Evolutionary conservation across 1,140 invertebrate species (phyloP).

Genomic region (Capitella teleta): DNA sequence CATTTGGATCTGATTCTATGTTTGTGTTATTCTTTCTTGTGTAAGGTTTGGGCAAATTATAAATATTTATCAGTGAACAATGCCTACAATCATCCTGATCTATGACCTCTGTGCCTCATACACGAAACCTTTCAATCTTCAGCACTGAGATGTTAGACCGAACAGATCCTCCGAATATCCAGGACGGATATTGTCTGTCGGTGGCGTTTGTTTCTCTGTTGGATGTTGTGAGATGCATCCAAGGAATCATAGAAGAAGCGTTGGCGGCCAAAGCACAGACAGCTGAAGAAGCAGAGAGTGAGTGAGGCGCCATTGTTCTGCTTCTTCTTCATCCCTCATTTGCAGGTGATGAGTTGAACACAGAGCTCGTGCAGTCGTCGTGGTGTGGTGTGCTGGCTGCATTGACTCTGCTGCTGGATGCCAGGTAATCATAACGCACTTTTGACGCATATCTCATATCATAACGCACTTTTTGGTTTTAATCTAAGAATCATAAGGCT

Average conservation of each 20-base stretch:
- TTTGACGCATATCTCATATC: too few relatives aligned
- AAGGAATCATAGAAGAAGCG: constrained; percentile 25
- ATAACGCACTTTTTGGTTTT: too few relatives aligned
- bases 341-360: constrained; percentile 19
- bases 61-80: too few relatives aligned
- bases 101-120: too few relatives aligned
- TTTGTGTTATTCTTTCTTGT: too few relatives aligned
- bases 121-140: constrained; percentile 28
- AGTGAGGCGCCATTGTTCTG: background rate
- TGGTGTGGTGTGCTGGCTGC: constrained; percentile 90
- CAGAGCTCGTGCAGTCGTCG: constrained; percentile 80
- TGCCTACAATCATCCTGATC: too few relatives aligned
- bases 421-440: constrained; percentile 49
- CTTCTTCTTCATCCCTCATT: background rate
- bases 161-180: constrained; percentile 78
- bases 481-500: too few relatives aligned
- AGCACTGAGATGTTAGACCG: constrained; percentile 93
- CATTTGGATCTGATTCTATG: too few relatives aligned
- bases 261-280: background rate
- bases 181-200: constrained; percentile 90
- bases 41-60: too few relatives aligned
- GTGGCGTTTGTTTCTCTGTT: constrained; percentile 83
- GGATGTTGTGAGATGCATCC: constrained; percentile 53
- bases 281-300: background rate
- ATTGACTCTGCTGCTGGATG: constrained; percentile 80